phyloP scores from a whole-genome alignment of 2,888 invertebrate genomes.

The Julus scandinavius region DNA sequence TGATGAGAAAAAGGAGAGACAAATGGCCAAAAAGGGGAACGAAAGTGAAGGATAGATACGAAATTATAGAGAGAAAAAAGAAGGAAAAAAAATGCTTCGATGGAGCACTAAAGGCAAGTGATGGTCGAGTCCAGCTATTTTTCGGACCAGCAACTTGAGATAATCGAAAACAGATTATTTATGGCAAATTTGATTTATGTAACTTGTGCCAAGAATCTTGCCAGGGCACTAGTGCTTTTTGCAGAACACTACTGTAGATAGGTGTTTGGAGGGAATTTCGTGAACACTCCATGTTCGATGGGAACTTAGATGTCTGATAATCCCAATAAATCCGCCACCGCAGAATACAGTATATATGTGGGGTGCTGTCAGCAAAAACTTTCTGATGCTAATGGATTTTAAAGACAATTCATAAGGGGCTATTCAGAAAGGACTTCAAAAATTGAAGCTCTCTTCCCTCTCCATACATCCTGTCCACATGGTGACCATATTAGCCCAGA shows the following conservation, averaged over 20 bases:
- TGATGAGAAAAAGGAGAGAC: slow-evolving; percentile 47
- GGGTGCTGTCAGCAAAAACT: no score
- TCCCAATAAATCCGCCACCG: no score
- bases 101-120: slow-evolving; percentile 39
- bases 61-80: slow-evolving; percentile 43
- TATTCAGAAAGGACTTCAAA: no score
- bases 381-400: no score
- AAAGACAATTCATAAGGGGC: no score
- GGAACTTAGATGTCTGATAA: background rate
- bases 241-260: background rate
- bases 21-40: slow-evolving; percentile 46
- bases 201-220: background rate
- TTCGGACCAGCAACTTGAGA: slow-evolving; percentile 48
- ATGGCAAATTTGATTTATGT: slow-evolving; percentile 38
- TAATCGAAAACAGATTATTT: slow-evolving; percentile 47
- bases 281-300: background rate
- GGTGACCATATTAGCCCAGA: no score
- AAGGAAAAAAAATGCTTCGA: background rate
- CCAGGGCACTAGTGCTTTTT: background rate
- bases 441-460: no score
- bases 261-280: background rate
- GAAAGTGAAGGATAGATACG: slow-evolving; percentile 30
- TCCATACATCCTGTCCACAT: no score
- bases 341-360: no score
- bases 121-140: slow-evolving; percentile 28